Evolutionary conservation across 2,888 invertebrate species (phyloP), one percentile per base, ranked within the genome.

Genomic region (Gymnocheta viridis): DNA sequence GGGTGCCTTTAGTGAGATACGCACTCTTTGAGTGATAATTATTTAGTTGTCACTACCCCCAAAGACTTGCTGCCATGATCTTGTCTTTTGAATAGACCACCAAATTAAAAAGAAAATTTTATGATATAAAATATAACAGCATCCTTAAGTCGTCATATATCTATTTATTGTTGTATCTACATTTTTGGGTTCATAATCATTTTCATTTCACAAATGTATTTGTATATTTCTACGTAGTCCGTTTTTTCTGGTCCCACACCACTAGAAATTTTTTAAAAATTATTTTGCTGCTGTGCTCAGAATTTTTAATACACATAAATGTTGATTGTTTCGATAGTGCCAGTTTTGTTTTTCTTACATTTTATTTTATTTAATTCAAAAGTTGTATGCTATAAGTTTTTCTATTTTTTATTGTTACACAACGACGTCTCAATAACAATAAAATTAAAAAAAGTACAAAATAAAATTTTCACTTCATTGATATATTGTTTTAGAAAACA

Each of bases 261-360:
- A 32, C 32, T 29, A 27, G 5, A 54, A 41, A 10, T 19, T 72
- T 79, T n/a, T n/a, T 29, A 60, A 24, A 67, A 73, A 54, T 62
- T 60, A 74, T 74, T 74, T 81, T 81, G 62, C 81, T 81, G 81
- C 67, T 74, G 62, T 81, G 81, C 24, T 81, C 67, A 47, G 81
- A 74, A 81, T 74, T 69, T 81, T 81, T 81, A 81, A 81, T 81
- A 81, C 67, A 74, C 60, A 74, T 60, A 81, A 74, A 81, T 81
- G 60, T 54, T 17, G 29, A 32, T 47, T 44, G 24, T 22, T 67
- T 19, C 22, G 19, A 12, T 74, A 24, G 24, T 19, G 17, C 17
- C 22, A 14, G 24, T 29, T 19, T 19, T 62, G 12, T 27, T 76
- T 14, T 24, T 7, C 2, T 54, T 9, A 1, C 2, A 19, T 38